phyloP scores from a whole-genome alignment of 2,113 vertebrate genomes.

The Rhodinocichla rosea region DNA sequence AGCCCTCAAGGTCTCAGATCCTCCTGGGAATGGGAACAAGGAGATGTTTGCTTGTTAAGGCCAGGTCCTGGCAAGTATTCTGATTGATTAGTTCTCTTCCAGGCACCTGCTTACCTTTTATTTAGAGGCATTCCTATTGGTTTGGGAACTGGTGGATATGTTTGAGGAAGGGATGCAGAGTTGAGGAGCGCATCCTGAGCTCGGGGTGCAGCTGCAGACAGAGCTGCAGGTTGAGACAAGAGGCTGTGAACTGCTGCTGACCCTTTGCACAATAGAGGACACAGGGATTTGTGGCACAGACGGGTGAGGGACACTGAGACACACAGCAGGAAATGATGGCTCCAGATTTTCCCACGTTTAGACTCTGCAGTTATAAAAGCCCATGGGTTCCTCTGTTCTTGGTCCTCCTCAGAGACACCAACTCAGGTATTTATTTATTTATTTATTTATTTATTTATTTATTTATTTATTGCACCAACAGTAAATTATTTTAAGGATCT shows the following conservation, averaged over 20 bases:
- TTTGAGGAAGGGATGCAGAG: too few species aligned
- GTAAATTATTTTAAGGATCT: not conserved
- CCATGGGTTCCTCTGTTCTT: not conserved
- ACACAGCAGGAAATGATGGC: not conserved
- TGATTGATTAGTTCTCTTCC: not conserved
- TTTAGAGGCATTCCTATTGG: not conserved
- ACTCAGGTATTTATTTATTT: too few species aligned
- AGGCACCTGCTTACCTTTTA: not conserved
- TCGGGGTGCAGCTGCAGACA: fast-evolving
- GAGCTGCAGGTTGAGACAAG: not conserved
- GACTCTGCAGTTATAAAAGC: not conserved
- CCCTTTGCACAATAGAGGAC: not conserved
- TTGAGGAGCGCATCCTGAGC: fast-evolving
- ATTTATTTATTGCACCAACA: not conserved
- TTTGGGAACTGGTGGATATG: not conserved
- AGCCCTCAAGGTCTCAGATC: not conserved
- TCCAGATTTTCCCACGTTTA: fast-evolving
- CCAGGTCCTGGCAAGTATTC: not conserved
- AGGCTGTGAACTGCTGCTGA: not conserved
- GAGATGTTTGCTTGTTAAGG: fast-evolving
- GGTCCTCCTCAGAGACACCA: not conserved
- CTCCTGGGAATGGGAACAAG: fast-evolving
- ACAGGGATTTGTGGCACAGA: not conserved
- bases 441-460: not conserved
- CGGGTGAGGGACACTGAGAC: not conserved